Percentiles rank a stretch among this genome's conserved stretches.
phyloP scores from a whole-genome alignment of 2,113 vertebrate genomes.

The Octodon degus region DNA sequence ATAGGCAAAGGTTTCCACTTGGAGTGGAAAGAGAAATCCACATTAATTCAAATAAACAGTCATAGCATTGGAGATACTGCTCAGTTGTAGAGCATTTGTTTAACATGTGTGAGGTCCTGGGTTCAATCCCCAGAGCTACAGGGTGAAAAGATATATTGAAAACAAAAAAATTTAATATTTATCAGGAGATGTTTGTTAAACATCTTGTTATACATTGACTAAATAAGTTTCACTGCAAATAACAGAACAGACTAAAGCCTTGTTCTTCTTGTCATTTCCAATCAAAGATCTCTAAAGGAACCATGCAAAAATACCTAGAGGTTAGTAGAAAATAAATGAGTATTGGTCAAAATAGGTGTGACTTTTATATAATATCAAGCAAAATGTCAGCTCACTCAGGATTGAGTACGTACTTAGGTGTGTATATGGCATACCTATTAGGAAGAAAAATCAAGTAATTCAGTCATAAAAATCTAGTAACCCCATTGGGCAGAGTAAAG shows the following conservation, averaged over 20 bases:
- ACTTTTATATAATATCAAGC: background rate
- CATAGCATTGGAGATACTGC: background rate
- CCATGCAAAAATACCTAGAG: background rate
- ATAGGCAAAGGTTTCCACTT: background rate
- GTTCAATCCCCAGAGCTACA: background rate
- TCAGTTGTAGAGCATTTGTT: background rate
- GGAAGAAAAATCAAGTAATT: background rate
- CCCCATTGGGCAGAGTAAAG: background rate
- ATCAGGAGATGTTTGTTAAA: slow-evolving; percentile 39
- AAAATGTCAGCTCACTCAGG: slow-evolving; percentile 2
- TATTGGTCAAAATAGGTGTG: background rate
- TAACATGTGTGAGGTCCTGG: no score
- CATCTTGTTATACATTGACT: background rate
- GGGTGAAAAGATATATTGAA: no score
- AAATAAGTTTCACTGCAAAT: background rate
- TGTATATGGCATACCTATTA: background rate
- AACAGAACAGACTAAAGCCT: background rate
- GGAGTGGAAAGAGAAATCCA: slow-evolving; percentile 39
- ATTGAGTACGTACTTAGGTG: background rate
- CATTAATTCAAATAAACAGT: slow-evolving; percentile 54
- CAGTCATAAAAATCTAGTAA: background rate
- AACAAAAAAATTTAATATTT: background rate
- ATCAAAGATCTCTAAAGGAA: slow-evolving; percentile 16
- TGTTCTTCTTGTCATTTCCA: slow-evolving; percentile 27
- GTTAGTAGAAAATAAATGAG: slow-evolving; percentile 9